A percentile compares a stretch with the other conserved stretches of the same genome.
Evolutionary conservation across 2,797 vertebrate species (phyloP).

Genomic region (Sebastes vulpes): DNA sequence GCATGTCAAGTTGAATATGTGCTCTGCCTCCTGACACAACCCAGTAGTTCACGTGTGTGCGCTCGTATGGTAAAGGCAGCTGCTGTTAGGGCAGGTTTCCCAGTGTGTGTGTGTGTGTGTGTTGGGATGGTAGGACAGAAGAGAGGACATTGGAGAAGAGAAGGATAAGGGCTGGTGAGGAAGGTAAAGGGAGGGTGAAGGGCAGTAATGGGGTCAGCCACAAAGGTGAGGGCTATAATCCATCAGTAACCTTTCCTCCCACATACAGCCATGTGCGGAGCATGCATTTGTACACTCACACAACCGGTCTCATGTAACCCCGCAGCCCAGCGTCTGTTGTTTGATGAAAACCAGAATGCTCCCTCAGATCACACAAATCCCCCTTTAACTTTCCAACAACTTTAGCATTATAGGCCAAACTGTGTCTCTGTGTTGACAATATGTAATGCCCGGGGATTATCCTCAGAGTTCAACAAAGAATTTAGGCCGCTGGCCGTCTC

Average conservation of each 20-base stretch:
- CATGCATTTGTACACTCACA: constrained; percentile 31
- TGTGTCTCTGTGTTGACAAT: constrained; percentile 84
- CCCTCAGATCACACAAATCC: constrained; percentile 70
- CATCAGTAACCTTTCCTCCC: constrained; percentile 79
- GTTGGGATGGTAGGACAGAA: constrained; percentile 4
- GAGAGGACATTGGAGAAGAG: constrained; percentile 21
- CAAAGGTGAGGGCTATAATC: constrained; percentile 81
- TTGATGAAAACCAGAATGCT: constrained; percentile 84
- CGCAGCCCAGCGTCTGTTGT: constrained; percentile 29
- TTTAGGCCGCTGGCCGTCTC: constrained; percentile 63
- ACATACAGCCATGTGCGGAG: constrained; percentile 41
- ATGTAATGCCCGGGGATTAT: constrained; percentile 82
- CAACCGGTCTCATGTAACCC: constrained; percentile 31
- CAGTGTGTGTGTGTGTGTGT: not conserved
- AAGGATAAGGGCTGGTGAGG: constrained; percentile 32
- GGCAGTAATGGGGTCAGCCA: constrained; percentile 81
- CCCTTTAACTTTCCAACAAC: constrained; percentile 73
- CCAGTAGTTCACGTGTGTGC: constrained; percentile 4
- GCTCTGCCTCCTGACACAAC: constrained; percentile 22
- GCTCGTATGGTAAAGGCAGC: not conserved
- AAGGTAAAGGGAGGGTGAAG: constrained; percentile 58
- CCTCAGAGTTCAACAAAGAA: constrained; percentile 72
- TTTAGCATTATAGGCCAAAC: constrained; percentile 70
- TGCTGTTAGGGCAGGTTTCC: constrained; percentile 16
- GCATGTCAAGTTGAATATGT: constrained; percentile 60